These are phyloP conservation scores for Nephrotoma appendiculata DNA, from an alignment of 2,888 invertebrate genomes.

Conservation along the genomic window DNA sequence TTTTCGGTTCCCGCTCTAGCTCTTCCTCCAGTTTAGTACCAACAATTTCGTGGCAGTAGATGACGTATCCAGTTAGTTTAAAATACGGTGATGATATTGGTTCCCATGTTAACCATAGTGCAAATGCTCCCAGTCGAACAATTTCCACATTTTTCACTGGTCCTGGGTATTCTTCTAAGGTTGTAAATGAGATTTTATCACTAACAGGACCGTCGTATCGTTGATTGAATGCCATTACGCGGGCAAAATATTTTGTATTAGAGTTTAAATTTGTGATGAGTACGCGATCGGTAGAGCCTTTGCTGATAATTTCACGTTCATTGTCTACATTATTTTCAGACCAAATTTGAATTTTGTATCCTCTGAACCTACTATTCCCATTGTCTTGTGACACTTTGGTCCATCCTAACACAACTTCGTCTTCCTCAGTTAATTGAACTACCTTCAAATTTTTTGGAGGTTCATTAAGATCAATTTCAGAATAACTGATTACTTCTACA, in stretches of 20 bases:
- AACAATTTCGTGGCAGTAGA: no score
- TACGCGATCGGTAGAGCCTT: slow-evolving; percentile 50
- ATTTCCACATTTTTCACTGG: no score
- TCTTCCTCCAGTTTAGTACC: no score
- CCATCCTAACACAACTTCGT: slow-evolving; percentile 79
- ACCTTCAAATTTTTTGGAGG: no score
- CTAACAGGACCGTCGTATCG: slow-evolving; percentile 84
- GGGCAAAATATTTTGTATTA: neutral
- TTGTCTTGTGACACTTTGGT: slow-evolving; percentile 64
- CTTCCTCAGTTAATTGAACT: slow-evolving; percentile 50
- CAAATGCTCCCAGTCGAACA: no score
- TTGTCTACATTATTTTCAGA: slow-evolving; percentile 49
- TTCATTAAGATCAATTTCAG: no score
- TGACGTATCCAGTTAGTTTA: no score
- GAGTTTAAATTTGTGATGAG: slow-evolving; percentile 47
- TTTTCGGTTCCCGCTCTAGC: no score
- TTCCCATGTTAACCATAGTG: no score
- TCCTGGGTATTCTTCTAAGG: slow-evolving; percentile 51
- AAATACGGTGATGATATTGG: no score
- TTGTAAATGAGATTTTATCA: slow-evolving; percentile 66
- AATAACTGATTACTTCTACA: no score
- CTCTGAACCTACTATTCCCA: slow-evolving; percentile 83
- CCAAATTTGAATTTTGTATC: slow-evolving; percentile 96
- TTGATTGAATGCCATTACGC: slow-evolving; percentile 52
- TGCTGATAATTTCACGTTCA: slow-evolving; percentile 58